A percentile compares a stretch with the other conserved stretches of the same genome.
Evolutionary conservation across 2,888 invertebrate genomes (phyloP).

Genomic region (Formica aserva): DNA sequence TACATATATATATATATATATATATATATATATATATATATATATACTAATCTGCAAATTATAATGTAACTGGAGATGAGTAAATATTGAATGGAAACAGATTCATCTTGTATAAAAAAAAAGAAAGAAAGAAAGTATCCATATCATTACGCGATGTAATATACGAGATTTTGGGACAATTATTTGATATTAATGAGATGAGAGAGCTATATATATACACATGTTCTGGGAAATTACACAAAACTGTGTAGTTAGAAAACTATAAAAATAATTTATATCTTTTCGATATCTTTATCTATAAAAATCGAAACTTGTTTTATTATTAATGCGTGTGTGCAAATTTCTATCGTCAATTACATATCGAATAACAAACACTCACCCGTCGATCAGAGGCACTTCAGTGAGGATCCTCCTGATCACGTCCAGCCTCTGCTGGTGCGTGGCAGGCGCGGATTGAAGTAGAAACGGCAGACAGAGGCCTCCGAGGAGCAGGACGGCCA

Average conservation of each 20-base stretch:
- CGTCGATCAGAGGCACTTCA: constrained; percentile 91
- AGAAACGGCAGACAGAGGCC: constrained; percentile 85
- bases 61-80: constrained; percentile 27
- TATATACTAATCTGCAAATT: neutral
- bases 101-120: neutral
- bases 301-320: neutral
- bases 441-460: constrained; percentile 84
- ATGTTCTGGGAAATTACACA: neutral
- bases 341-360: neutral
- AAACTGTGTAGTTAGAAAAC: neutral
- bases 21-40: neutral
- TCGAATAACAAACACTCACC: constrained; percentile 86
- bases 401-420: constrained; percentile 89
- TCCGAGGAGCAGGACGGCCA: constrained; percentile 83
- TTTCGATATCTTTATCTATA: neutral
- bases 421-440: constrained; percentile 89
- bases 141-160: neutral
- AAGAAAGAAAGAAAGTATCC: neutral
- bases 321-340: neutral
- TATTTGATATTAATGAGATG: neutral
- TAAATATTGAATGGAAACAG: constrained; percentile 15
- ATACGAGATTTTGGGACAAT: neutral
- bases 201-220: too few relatives aligned
- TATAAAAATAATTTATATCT: neutral
- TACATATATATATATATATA: neutral